Evolutionary conservation across 1,140 invertebrate species (phyloP), one percentile per base, ranked within the genome.

Genomic region (Hycleus phaleratus): DNA sequence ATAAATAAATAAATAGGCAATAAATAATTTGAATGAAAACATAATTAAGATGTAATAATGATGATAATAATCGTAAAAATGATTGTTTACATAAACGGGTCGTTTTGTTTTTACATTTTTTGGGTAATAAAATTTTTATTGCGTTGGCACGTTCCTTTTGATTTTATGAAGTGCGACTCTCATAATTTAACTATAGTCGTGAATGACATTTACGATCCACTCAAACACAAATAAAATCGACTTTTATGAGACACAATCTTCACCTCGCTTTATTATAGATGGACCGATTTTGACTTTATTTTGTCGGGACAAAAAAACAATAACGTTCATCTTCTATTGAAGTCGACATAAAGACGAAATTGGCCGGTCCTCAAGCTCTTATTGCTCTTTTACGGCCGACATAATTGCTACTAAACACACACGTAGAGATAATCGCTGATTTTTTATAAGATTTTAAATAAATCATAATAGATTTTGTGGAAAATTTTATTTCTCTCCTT

Each of bases 151-250:
- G 61, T 61, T 60, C 60, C 56, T 32, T 57, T 59, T 26, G 39
- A 49, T 43, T 66, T 66, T 64, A 64, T 59, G 63, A 59, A 61
- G 57, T 64, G 61, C 51, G 53, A 58, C 57, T 46, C 54, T 58
- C 11, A 42, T 63, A 62, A 64, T 46, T 68, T 58, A 45, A 49
- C 55, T 38, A 56, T 54, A 59, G 56, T 65, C 52, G 56, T 67
- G 63, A 61, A 59, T 68, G 68, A 70, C 68, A 64, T 70, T 68
- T 68, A 70, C 64, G 63, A 67, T 57, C 18, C 58, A 50, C 62
- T 68, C 68, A 68, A 69, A 65, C 64, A 48, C 58, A 59, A 69
- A 63, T 69, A 69, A 69, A 69, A 69, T 65, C 58, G 63, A 64
- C 61, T 65, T 66, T 68, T 66, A 66, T 61, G 64, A 61, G 61